A percentile compares a stretch with the other conserved stretches of the same genome.
phyloP scores from a whole-genome alignment of 92 coral and sea anemone genomes.

The Epizoanthus stellaris region DNA sequence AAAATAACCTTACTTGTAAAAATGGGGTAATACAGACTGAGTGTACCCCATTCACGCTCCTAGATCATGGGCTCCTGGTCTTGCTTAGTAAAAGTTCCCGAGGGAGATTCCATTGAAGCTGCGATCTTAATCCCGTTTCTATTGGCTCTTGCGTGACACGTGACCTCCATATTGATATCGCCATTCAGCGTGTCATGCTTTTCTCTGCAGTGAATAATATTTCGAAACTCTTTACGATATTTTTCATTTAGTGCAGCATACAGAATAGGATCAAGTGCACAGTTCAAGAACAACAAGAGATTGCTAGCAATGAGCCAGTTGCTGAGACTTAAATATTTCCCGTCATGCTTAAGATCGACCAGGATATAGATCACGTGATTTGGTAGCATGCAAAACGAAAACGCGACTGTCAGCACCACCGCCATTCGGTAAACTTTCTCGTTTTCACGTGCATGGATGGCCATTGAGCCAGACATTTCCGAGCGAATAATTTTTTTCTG shows the following conservation, averaged over 20 bases:
- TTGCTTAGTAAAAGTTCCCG: too few relatives aligned
- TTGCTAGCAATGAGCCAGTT: constrained; percentile 67
- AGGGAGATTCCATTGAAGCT: too few relatives aligned
- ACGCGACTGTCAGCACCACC: constrained; percentile 64
- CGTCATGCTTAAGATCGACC: constrained; percentile 49
- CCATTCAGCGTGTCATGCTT: too few relatives aligned
- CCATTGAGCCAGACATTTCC: background rate
- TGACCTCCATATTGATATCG: too few relatives aligned
- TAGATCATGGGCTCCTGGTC: too few relatives aligned
- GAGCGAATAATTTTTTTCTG: constrained; percentile 33
- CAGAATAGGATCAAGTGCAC: constrained; percentile 76
- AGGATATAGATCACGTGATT: constrained; percentile 71
- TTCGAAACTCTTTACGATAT: constrained; percentile 62
- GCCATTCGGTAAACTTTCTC: constrained; percentile 70
- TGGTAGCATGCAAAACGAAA: constrained; percentile 69
- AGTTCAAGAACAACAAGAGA: constrained; percentile 65
- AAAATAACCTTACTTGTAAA: too few relatives aligned
- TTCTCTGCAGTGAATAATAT: constrained; percentile 11
- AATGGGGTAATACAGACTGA: too few relatives aligned
- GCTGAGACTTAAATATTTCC: constrained; percentile 47
- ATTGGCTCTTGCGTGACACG: too few relatives aligned
- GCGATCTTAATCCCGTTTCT: too few relatives aligned
- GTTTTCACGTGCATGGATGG: constrained; percentile 56
- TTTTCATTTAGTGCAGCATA: constrained; percentile 66
- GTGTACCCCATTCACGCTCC: too few relatives aligned